These are phyloP conservation scores for Casuarius casuarius DNA, from an alignment of 2,113 vertebrate genomes.

Conservation along the genomic window DNA sequence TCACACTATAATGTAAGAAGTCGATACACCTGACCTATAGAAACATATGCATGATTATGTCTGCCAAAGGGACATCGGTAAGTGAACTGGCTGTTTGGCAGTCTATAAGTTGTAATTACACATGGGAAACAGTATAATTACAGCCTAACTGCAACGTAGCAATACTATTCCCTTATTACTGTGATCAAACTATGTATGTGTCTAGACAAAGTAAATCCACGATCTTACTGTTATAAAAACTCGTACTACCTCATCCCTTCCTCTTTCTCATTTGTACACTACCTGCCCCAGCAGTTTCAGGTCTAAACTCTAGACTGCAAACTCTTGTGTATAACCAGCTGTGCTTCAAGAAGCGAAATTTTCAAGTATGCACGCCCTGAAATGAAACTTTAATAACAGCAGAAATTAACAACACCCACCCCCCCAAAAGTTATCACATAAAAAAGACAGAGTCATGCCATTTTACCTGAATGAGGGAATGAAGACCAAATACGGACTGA, in stretches of 20 bases:
- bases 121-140: neutral
- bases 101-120: conserved; percentile 22
- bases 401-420: neutral
- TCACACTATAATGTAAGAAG: neutral
- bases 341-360: neutral
- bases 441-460: neutral
- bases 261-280: neutral
- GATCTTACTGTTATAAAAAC: neutral
- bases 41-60: neutral
- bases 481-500: conserved; percentile 7
- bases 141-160: neutral
- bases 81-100: neutral
- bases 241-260: neutral
- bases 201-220: neutral
- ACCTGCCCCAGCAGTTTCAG: neutral
- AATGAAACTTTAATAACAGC: conserved; percentile 35
- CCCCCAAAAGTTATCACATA: conserved; percentile 3
- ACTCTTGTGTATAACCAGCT: conserved; percentile 20
- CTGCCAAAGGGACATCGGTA: neutral
- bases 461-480: neutral
- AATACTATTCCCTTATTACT: neutral
- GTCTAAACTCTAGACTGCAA: neutral
- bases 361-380: neutral
- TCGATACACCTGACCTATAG: neutral
- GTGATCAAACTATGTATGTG: neutral